Evolutionary conservation across 1,140 invertebrate genomes (phyloP), one percentile per base, ranked within the genome.

Genomic region (Drosophila obscura): DNA sequence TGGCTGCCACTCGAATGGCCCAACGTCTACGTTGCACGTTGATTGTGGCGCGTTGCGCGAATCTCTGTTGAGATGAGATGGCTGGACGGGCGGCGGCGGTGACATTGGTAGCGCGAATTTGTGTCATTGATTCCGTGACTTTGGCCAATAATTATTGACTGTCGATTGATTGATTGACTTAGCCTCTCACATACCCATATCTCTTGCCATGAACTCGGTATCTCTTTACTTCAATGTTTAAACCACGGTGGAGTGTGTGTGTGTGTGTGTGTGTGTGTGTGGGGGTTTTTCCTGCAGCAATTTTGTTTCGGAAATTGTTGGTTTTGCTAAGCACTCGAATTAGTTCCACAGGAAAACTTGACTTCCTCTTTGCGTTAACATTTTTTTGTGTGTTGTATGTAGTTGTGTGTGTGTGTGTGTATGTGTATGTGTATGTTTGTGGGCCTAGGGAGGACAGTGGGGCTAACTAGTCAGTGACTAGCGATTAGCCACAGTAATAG

Each of bases 281-380:
- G 48, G 26, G 61, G 83, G 68, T 68, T 83, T 88, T 87, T 83
- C 82, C 82, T 79, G 67, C 71, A 73, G 83, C 82, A 87, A 87
- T 87, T 87, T 87, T 13, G 5, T 66, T 79, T 63, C 48, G 45
- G 59, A 52, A 77, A 83, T 88, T 88, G 78, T 87, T 87, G 71
- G 73, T 82, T 82, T 87, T 63, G 73, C 74, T 76, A 75, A 73
- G 51, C 35, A 59, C 81, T 85, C 63, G 63, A 77, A 73, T 85
- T 85, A 57, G 73, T 77, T 72, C 44, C 28, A 49, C 48, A 4
- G 46, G 71, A 58, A 50, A 75, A 58, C 19, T 53, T 53, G 52
- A 74, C 62, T 76, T 76, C 73, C 73, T 67, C 72, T 76, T 58
- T 22, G 45, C 24, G 39, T 66, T 39, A 43, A 24, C n/a, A 19